Evolutionary conservation across 2,888 invertebrate species (phyloP).

Genomic region (Phalera bucephala): DNA sequence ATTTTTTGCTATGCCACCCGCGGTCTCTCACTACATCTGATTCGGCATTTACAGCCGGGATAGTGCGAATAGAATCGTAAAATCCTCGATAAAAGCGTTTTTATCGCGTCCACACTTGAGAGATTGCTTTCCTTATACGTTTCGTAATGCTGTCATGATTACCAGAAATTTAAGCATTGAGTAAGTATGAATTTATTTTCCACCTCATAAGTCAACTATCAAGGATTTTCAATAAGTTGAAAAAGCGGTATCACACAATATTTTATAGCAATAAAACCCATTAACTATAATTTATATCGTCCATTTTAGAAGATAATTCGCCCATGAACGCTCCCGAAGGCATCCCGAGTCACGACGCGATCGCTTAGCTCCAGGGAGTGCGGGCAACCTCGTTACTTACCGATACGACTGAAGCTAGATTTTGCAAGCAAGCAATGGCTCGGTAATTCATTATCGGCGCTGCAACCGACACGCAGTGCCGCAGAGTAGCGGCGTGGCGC

Average conservation of each 20-base stretch:
- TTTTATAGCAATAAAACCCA: slow-evolving; percentile 65
- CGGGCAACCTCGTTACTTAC: slow-evolving; percentile 68
- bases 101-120: slow-evolving; percentile 60
- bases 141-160: slow-evolving; percentile 54
- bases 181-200: slow-evolving; percentile 14
- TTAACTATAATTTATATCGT: slow-evolving; percentile 68
- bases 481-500: slow-evolving; percentile 21
- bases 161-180: slow-evolving; percentile 26
- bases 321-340: slow-evolving; percentile 68
- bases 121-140: slow-evolving; percentile 57
- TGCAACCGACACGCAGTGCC: slow-evolving; percentile 39
- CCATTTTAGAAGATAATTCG: slow-evolving; percentile 70
- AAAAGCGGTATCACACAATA: slow-evolving; percentile 51
- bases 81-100: slow-evolving; percentile 67
- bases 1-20: slow-evolving; percentile 59
- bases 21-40: slow-evolving; percentile 67
- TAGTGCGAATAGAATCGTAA: slow-evolving; percentile 70
- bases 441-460: slow-evolving; percentile 71
- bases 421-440: slow-evolving; percentile 71
- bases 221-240: slow-evolving; percentile 39
- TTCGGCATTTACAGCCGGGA: slow-evolving; percentile 70
- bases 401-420: slow-evolving; percentile 60
- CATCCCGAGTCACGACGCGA: slow-evolving; percentile 65
- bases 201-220: slow-evolving; percentile 12
- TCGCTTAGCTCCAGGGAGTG: slow-evolving; percentile 42